Base-by-base conservation (phyloP, 2,113 vertebrate species). In the Anguilla rostrata region DNA sequence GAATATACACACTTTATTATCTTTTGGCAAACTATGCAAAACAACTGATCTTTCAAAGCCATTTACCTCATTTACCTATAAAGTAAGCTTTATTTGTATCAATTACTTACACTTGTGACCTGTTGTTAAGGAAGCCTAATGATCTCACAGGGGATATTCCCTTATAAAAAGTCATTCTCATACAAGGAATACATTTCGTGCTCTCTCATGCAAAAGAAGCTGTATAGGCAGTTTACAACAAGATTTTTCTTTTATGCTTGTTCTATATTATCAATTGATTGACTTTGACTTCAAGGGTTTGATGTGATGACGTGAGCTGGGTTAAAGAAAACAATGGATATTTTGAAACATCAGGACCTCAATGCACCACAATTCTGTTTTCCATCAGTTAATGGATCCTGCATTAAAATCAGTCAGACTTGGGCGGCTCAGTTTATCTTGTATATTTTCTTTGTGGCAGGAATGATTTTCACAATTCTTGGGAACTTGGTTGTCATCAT, bases 401-500 rank as follows among this genome's bases (percentile, higher is more conserved):
- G 95, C 49, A 39, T 87, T 26, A 93, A 92, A 88, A 90, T 83
- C 1, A 14, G 89, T 34, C 87, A 92, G 39, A 71, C 89, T 6
- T 83, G 88, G 0, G 80, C 85, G 0, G 1, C 90, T 83, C 92
- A 91, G 79, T 0, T 92, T 63, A 82, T 81, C 29, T 90, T 88
- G 39, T 92, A 90, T 71, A 18, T 86, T 3, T n/a, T 93, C 12
- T 90, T 93, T 82, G 39, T 39, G n/a, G 83, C 78, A 1, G 89
- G 85, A 29, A 93, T 91, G 81, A 40, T 87, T n/a, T 12, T 93
- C n/a, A 93, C 91, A 0, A 83, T 94, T 88, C 18, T 91, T 5
- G 92, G 92, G 29, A 93, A 94, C 49, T 86, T 93, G 3, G 86
- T 92, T 40, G 91, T 95, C 83, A 93, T 94, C 0, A 0, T 94